A percentile compares a stretch with the other conserved stretches of the same genome.
phyloP scores from a whole-genome alignment of 64 coral and sea anemone species.

The Exaiptasia diaphana region DNA sequence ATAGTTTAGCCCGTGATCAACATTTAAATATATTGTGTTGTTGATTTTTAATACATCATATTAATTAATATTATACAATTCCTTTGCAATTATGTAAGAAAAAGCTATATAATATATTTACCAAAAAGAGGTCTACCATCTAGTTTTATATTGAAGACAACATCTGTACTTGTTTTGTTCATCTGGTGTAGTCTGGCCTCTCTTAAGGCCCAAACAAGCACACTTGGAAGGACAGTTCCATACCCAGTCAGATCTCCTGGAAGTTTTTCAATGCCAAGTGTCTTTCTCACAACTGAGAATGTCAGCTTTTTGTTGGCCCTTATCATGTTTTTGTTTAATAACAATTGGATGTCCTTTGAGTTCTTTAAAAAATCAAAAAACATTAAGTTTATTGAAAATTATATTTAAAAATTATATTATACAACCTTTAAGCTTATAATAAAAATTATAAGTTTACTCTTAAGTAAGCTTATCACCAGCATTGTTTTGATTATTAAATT shows the following conservation, averaged over 20 bases:
- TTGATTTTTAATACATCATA: too few relatives aligned
- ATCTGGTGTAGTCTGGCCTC: conserved; percentile 14
- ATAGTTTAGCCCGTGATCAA: too few relatives aligned
- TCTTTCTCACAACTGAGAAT: neutral
- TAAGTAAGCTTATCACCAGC: neutral
- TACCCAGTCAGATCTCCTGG: neutral
- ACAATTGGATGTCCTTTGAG: too few relatives aligned
- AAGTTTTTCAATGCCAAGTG: neutral
- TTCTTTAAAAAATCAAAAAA: too few relatives aligned
- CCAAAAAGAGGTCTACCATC: conserved; percentile 31
- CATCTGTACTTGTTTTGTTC: neutral
- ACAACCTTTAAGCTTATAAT: neutral
- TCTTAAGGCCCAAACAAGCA: neutral
- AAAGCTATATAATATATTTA: neutral
- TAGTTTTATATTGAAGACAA: conserved; percentile 25
- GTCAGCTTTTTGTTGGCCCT: neutral
- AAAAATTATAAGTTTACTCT: neutral
- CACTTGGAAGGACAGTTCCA: neutral
- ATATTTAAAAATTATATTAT: neutral
- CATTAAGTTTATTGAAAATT: too few relatives aligned
- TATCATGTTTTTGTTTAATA: too few relatives aligned
- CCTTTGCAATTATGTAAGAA: neutral
- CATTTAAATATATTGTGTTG: too few relatives aligned
- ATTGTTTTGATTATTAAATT: neutral
- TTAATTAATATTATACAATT: too few relatives aligned